These are phyloP conservation scores for Centropus bengalensis DNA, from an alignment of 2,113 vertebrate genomes.

Conservation along the genomic window DNA sequence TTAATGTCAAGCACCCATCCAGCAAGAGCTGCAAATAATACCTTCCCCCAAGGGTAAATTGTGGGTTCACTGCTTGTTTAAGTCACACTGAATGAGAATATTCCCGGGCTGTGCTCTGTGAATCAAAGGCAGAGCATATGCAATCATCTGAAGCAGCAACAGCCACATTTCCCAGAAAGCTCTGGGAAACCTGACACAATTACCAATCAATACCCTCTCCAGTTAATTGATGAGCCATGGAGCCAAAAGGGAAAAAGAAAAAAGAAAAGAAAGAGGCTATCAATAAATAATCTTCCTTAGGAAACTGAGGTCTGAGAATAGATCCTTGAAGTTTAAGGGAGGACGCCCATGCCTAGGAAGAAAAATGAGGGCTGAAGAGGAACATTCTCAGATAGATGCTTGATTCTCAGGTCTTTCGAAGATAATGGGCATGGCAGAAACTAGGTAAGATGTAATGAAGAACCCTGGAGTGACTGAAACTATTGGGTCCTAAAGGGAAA, in stretches of 20 bases:
- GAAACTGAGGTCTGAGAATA: constrained; percentile 45
- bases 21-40: constrained; percentile 53
- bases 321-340: constrained; percentile 21
- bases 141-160: constrained; percentile 54
- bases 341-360: not conserved
- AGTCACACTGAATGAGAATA: constrained; percentile 63
- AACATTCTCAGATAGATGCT: not conserved
- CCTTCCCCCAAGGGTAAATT: constrained; percentile 67
- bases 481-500: not conserved
- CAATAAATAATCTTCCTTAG: constrained; percentile 67
- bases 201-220: constrained; percentile 67
- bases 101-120: constrained; percentile 47
- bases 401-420: not conserved
- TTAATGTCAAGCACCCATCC: constrained; percentile 47
- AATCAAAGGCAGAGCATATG: constrained; percentile 59
- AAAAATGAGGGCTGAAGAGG: constrained; percentile 31
- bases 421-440: not conserved
- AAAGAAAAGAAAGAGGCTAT: constrained; percentile 28
- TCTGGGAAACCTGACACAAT: constrained; percentile 65
- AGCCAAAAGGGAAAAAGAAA: constrained; percentile 14
- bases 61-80: constrained; percentile 61
- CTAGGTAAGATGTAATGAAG: not conserved
- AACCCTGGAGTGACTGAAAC: not conserved
- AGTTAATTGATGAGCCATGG: constrained; percentile 68
- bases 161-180: constrained; percentile 55